These are phyloP conservation scores for Ctenoplectra terminalis DNA, from an alignment of 1,140 invertebrate genomes.

Conservation along the genomic window DNA sequence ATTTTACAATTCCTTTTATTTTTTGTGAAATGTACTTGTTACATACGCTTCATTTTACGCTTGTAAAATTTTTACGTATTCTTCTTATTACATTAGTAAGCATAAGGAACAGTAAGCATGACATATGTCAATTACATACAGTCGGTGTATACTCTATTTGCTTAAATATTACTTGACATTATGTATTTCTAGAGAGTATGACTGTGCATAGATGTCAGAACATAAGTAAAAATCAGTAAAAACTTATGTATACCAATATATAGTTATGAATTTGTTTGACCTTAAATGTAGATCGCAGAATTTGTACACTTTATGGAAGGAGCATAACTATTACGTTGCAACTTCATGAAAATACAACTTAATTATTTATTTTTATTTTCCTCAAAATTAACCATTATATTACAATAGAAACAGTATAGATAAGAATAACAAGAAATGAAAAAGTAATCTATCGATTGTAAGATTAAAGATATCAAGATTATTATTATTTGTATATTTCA, in stretches of 20 bases:
- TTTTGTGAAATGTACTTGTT: neutral
- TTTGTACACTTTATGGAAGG: neutral
- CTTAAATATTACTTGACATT: constrained; percentile 17
- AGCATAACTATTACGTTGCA: neutral
- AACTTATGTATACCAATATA: too few relatives aligned
- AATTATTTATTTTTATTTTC: neutral
- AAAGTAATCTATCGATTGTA: neutral
- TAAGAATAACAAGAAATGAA: neutral
- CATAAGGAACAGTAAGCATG: neutral
- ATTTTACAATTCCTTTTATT: neutral
- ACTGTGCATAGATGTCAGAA: neutral
- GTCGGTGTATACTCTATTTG: neutral
- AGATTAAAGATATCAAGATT: too few relatives aligned
- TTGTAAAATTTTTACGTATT: neutral
- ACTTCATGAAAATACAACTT: neutral
- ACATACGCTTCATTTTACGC: neutral
- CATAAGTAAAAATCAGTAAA: neutral
- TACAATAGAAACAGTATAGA: neutral
- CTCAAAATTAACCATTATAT: neutral
- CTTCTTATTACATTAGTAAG: neutral
- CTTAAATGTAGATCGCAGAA: neutral
- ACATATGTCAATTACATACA: neutral
- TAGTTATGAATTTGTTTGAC: neutral
- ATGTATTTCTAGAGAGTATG: neutral
- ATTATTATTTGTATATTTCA: neutral